Base-by-base conservation (phyloP, 2,113 vertebrate genomes). In the Syrrhaptes paradoxus region DNA sequence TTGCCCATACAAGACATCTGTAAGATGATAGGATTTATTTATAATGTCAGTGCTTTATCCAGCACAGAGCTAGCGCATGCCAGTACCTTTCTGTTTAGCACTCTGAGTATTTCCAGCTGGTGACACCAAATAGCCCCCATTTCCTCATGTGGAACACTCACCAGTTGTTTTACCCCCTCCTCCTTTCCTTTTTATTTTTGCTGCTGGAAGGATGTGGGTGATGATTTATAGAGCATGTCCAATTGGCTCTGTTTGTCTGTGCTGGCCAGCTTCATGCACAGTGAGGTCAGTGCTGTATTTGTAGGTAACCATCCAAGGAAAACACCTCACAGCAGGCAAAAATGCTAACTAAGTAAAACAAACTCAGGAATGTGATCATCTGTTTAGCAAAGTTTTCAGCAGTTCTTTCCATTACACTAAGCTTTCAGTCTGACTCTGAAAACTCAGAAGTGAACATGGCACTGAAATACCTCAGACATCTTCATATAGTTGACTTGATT, bases 101-200 rank as follows among this genome's bases (percentile, higher is more conserved):
- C 96, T 96, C 96, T 98, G 98, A 98, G 97, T 98, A 96, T 97
- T 98, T 99, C 98, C 98, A 98, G 98, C 98, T 98, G 98, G 97
- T 96, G 97, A 98, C 91, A 97, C 96, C 97, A 97, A 98, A 98
- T 95, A 97, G 93, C 80, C 90, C 96, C 93, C 84, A 91, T 93
- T 97, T 98, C 97, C 97, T 98, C 97, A 92, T 87, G 90, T 85
- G 95, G 95, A 98, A 97, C 92, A 95, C 89, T 97, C 95, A 87
- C 75, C 95, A 96, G 97, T 98, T 96, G 82, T 97, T 98, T 96
- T 76, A 91, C 75, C 41, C 71, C 79, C 71, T 71, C 72, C 78
- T 89, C 61, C 61, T 85, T 68, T 62, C 65, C 83, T 94, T 97
- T 97, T 95, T 90, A 95, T 96, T 96, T 95, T 93, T 97, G 96